Evolutionary conservation across 2,113 vertebrate genomes (phyloP).

Genomic region (Telmatochromis sp.): DNA sequence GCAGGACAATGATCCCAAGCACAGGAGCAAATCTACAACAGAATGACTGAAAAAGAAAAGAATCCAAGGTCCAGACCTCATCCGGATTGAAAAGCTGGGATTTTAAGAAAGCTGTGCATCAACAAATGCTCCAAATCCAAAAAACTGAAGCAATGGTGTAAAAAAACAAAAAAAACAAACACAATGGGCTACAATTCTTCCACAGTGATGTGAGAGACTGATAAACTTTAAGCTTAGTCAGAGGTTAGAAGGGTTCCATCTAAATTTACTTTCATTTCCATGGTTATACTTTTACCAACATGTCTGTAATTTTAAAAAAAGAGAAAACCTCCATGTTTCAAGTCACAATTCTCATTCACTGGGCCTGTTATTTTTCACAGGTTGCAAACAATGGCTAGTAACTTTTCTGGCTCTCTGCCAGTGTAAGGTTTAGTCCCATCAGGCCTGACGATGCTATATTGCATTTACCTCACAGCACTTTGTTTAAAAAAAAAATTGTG

Average conservation of each 20-base stretch:
- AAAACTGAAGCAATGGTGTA: not conserved
- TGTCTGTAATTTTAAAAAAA: not conserved
- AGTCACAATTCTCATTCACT: not conserved
- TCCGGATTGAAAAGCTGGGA: rapidly evolving
- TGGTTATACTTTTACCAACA: not conserved
- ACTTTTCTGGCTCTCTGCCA: not conserved
- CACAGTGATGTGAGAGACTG: not conserved
- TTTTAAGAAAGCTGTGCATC: not conserved
- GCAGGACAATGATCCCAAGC: not conserved
- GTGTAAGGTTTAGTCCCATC: not conserved
- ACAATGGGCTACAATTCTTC: not conserved
- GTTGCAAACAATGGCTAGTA: not conserved
- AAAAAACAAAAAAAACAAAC: not conserved
- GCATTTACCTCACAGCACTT: not conserved
- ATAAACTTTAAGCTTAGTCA: not conserved
- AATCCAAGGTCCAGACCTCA: not conserved
- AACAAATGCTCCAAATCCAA: not conserved
- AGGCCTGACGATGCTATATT: not conserved
- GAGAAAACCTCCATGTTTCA: not conserved
- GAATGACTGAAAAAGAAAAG: not conserved
- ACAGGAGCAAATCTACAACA: not conserved
- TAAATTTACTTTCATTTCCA: not conserved
- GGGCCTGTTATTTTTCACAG: not conserved
- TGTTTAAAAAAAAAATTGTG: not conserved
- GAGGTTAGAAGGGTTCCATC: not conserved